phyloP scores from a whole-genome alignment of 2,113 vertebrate genomes.

The Anhinga rufa region DNA sequence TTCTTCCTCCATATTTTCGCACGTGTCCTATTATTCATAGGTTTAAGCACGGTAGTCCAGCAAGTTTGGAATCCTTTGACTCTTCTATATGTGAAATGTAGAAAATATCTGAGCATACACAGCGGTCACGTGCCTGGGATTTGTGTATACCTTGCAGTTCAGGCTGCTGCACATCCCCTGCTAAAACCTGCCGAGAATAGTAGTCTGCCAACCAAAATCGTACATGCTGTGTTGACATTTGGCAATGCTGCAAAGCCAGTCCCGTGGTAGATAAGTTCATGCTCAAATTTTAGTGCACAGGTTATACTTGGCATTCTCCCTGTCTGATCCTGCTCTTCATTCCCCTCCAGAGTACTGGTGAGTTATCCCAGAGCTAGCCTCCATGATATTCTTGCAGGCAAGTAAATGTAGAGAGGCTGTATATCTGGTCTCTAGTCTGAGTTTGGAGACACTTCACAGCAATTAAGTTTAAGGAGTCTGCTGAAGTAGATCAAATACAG shows the following conservation, averaged over 20 bases:
- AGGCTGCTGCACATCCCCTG: not conserved
- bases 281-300: not conserved
- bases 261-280: not conserved
- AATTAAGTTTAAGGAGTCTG: not conserved
- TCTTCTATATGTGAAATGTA: not conserved
- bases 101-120: not conserved
- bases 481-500: not conserved
- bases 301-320: not conserved
- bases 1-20: not conserved
- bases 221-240: not conserved
- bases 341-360: not conserved
- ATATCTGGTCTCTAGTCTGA: not conserved
- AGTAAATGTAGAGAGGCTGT: not conserved
- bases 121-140: not conserved
- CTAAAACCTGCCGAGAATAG: not conserved
- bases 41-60: not conserved
- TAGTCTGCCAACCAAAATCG: not conserved
- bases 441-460: not conserved
- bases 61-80: not conserved
- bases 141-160: not conserved
- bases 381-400: not conserved
- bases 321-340: not conserved
- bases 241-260: not conserved
- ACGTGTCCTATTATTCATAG: not conserved
- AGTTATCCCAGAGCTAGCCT: not conserved